These are phyloP conservation scores for Psammodynastes pulverulentus DNA, from an alignment of 2,113 vertebrate species.

Conservation along the genomic window DNA sequence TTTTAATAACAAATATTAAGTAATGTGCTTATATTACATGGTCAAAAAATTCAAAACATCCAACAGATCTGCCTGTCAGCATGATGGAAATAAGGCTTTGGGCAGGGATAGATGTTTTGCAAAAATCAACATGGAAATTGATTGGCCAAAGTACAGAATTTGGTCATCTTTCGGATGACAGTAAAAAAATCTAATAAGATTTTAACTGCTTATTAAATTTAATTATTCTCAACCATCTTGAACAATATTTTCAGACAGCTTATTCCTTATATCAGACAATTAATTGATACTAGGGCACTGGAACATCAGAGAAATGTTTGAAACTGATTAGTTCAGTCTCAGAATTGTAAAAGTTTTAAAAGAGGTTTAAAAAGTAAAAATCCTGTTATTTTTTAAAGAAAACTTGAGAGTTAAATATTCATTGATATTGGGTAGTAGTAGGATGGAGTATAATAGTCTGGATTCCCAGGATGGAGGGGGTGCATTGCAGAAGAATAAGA, in stretches of 20 bases:
- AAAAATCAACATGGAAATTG: slow-evolving; percentile 16
- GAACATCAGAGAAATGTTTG: not conserved
- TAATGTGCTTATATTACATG: not conserved
- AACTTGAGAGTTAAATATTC: not conserved
- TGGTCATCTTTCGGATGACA: not conserved
- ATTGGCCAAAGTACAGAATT: not conserved
- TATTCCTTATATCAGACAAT: not conserved
- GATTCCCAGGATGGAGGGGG: too few relatives aligned
- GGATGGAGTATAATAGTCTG: too few relatives aligned
- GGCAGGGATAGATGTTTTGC: not conserved
- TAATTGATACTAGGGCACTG: not conserved
- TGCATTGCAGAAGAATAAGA: too few relatives aligned
- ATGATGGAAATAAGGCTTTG: not conserved
- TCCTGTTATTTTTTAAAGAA: not conserved
- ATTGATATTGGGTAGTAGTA: not conserved
- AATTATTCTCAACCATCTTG: not conserved
- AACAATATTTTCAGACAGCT: not conserved
- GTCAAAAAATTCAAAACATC: not conserved
- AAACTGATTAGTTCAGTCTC: not conserved
- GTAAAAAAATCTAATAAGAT: not conserved
- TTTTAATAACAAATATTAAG: not conserved
- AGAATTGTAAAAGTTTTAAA: not conserved
- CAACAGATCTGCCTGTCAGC: not conserved
- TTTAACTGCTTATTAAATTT: not conserved
- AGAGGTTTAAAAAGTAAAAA: not conserved